Percentiles rank a stretch among this genome's conserved stretches.
Conservation (phyloP, 2,113 vertebrate genomes). For the Albula glossodonta region DNA sequence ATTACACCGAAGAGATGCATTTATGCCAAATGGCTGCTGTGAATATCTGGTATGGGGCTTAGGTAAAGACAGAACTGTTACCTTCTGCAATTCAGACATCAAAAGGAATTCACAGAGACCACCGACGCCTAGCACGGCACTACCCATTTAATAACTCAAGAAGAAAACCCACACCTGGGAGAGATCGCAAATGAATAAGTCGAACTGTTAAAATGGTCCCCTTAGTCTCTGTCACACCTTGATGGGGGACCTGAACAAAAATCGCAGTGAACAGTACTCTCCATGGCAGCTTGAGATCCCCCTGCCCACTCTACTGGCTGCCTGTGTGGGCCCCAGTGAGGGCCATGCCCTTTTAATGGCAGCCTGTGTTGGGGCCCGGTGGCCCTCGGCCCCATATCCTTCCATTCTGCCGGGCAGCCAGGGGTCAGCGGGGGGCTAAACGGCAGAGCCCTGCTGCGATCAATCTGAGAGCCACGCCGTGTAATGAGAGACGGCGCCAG, state of each 20-base stretch:
- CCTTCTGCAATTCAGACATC: constrained; percentile 52
- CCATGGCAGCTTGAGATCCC: no score
- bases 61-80: constrained; percentile 62
- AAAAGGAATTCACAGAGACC: constrained; percentile 48
- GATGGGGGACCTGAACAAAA: no score
- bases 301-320: no score
- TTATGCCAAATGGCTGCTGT: constrained; percentile 50
- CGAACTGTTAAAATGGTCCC: no score
- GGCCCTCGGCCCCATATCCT: no score
- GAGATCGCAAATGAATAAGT: background rate
- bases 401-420: no score
- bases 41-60: constrained; percentile 50
- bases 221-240: no score
- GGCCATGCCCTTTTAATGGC: no score
- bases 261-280: no score
- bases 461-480: constrained; percentile 33
- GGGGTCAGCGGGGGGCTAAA: background rate
- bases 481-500: constrained; percentile 43
- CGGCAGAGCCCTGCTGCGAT: constrained; percentile 20
- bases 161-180: background rate
- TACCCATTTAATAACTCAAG: background rate
- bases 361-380: no score
- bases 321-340: no score
- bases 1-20: no score
- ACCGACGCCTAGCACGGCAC: background rate